A percentile compares a stretch with the other conserved stretches of the same genome.
Conservation (phyloP, 2,113 vertebrate genomes). For the Progne subis region DNA sequence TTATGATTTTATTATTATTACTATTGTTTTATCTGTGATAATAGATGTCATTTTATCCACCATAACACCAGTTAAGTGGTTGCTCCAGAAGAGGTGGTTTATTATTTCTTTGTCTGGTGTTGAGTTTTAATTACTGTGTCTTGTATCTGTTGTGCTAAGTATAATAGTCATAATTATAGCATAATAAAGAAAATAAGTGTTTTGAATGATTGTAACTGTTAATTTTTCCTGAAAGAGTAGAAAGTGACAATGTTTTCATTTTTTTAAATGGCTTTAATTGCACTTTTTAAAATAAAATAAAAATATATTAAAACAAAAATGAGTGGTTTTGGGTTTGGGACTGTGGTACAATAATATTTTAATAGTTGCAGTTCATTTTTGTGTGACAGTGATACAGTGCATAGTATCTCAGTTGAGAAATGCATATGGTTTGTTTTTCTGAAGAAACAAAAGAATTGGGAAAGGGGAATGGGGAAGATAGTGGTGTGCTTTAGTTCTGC, state of each 20-base stretch:
- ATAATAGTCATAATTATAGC: neutral
- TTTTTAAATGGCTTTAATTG: neutral
- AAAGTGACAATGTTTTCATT: neutral
- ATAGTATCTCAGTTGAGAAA: neutral
- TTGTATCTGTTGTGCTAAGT: neutral
- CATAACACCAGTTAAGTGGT: neutral
- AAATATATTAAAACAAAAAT: neutral
- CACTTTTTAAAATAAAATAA: neutral
- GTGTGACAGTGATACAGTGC: neutral
- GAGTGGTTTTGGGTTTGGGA: rapidly evolving
- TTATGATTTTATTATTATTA: neutral
- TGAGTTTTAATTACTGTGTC: neutral
- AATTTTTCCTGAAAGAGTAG: neutral
- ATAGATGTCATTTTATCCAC: neutral
- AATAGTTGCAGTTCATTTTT: neutral
- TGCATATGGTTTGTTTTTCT: neutral
- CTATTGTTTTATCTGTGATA: neutral
- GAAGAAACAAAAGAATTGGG: neutral
- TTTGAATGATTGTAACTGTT: neutral
- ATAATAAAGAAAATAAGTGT: neutral
- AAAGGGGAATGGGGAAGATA: neutral
- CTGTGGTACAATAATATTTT: neutral
- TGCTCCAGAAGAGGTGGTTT: neutral
- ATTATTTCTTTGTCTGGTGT: neutral
- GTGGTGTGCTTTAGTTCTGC: neutral